These are phyloP conservation scores for Aphelocoma coerulescens DNA, from an alignment of 2,113 vertebrate species.

Conservation along the genomic window DNA sequence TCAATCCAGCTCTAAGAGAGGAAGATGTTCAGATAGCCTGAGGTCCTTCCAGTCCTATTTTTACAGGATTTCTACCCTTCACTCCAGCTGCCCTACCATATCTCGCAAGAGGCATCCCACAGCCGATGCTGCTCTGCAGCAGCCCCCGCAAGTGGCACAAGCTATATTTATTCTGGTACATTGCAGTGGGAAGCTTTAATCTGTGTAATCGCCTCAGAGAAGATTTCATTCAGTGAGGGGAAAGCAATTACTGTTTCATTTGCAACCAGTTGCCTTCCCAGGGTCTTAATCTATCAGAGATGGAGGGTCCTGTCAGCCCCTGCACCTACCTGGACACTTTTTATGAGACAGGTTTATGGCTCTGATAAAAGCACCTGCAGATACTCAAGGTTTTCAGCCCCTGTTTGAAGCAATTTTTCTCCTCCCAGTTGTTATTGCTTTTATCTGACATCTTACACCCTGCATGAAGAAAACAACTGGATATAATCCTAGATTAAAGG, in stretches of 20 bases:
- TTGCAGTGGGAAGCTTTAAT: constrained; percentile 70
- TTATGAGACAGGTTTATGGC: not conserved
- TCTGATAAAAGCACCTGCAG: not conserved
- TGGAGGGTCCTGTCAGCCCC: constrained; percentile 17
- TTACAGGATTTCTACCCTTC: not conserved
- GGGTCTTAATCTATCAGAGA: constrained; percentile 40
- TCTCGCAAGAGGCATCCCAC: not conserved
- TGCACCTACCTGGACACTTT: not conserved
- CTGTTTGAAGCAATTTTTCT: not conserved
- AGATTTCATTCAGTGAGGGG: constrained; percentile 72
- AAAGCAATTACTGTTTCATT: constrained; percentile 78
- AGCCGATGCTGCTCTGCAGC: constrained; percentile 10
- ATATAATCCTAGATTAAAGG: constrained; percentile 83
- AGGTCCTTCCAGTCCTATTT: not conserved
- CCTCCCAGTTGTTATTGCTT: constrained; percentile 11
- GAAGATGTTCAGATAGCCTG: not conserved
- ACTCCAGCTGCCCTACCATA: not conserved
- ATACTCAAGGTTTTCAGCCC: not conserved
- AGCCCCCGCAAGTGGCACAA: constrained; percentile 44
- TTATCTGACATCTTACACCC: constrained; percentile 70
- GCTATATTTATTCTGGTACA: constrained; percentile 68
- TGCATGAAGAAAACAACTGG: constrained; percentile 65
- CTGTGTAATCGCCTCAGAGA: constrained; percentile 74
- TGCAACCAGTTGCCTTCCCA: constrained; percentile 59
- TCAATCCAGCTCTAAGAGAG: not conserved